Percentiles rank a stretch among this genome's conserved stretches.
Evolutionary conservation across 1,140 invertebrate genomes (phyloP).

Genomic region (Zaprionus nigranus): DNA sequence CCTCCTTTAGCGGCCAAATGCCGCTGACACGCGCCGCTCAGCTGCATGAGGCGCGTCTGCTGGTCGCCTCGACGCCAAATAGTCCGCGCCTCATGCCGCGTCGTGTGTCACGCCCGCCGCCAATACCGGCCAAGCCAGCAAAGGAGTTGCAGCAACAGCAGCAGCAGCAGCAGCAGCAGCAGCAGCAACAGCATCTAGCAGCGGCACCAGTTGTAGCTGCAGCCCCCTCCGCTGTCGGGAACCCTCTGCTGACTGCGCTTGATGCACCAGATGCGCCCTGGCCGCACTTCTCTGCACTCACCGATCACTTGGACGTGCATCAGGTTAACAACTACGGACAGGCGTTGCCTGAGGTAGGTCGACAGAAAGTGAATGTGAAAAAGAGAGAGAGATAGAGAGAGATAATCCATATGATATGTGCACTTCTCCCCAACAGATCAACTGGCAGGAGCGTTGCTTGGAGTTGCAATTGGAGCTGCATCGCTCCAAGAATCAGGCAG

Average conservation of each 20-base stretch:
- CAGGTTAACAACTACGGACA: constrained; percentile 83
- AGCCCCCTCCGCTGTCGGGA: constrained; percentile 16
- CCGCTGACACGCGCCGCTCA: constrained; percentile 59
- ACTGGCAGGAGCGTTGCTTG: constrained; percentile 94
- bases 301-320: constrained; percentile 79
- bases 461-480: constrained; percentile 93
- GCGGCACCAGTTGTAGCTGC: not conserved
- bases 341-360: constrained; percentile 70
- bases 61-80: constrained; percentile 87
- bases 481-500: constrained; percentile 92
- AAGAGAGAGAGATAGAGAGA: not conserved
- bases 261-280: constrained; percentile 77
- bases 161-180: not conserved
- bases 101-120: constrained; percentile 86
- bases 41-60: constrained; percentile 30
- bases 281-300: constrained; percentile 80
- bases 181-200: not conserved
- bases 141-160: constrained; percentile 35
- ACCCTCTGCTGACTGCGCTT: constrained; percentile 64
- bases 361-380: not conserved
- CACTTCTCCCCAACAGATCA: constrained; percentile 70
- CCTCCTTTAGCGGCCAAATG: constrained; percentile 79
- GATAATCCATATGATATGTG: not conserved
- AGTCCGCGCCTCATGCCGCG: constrained; percentile 89
- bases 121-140: constrained; percentile 84